Conservation (phyloP, 2,113 vertebrate species). For the Dolichallabes microphthalmus region DNA sequence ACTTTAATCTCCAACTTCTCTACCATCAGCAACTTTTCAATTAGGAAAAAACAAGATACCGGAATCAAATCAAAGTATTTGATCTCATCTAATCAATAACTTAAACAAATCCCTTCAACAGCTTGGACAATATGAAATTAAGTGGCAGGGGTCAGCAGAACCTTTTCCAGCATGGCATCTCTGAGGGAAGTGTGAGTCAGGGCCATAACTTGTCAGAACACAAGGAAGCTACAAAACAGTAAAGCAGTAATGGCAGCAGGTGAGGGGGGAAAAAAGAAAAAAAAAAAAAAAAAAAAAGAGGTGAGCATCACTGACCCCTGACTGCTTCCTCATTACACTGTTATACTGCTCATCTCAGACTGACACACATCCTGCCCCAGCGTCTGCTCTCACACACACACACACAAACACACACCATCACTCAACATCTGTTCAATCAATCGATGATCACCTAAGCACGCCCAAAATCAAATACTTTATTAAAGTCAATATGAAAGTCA, state of each 20-base stretch:
- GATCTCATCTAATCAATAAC: not conserved
- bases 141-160: not conserved
- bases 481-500: not conserved
- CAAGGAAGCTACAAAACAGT: slow-evolving; percentile 12
- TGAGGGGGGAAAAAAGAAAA: too few species aligned
- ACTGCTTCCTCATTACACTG: slow-evolving; percentile 32
- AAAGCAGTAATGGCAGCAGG: slow-evolving; percentile 34
- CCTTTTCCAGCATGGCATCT: not conserved
- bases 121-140: not conserved
- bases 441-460: not conserved
- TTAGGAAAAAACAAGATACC: not conserved
- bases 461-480: not conserved
- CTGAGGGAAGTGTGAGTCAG: slow-evolving; percentile 16
- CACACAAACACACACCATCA: not conserved
- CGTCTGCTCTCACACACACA: not conserved
- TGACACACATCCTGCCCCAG: slow-evolving; percentile 14
- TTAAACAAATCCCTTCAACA: not conserved
- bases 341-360: slow-evolving; percentile 33
- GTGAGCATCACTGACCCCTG: slow-evolving; percentile 40
- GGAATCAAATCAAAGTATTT: not conserved
- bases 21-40: not conserved
- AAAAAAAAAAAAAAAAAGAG: slow-evolving; percentile 36
- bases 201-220: slow-evolving; percentile 33
- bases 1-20: too few species aligned
- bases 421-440: not conserved